Evolutionary conservation across 2,797 vertebrate genomes (phyloP).

Genomic region (Acipenser ruthenus): DNA sequence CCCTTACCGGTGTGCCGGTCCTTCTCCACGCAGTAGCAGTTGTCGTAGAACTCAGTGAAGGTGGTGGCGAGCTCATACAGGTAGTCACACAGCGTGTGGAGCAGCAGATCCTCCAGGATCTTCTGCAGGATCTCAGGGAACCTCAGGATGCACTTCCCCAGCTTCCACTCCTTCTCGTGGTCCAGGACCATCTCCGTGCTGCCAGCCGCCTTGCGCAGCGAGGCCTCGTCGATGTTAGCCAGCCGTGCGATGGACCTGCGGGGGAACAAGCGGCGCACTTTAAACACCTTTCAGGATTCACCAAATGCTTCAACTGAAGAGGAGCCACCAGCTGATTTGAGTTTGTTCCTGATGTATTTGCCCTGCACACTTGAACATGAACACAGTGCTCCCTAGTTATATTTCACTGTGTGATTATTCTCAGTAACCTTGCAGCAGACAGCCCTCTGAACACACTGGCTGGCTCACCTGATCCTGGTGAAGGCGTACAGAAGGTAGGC

Average conservation of each 20-base stretch:
- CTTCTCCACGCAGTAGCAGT: slow-evolving; percentile 96
- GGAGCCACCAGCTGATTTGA: no score
- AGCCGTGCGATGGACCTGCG: slow-evolving; percentile 84
- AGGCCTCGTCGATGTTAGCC: slow-evolving; percentile 71
- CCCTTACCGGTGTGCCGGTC: slow-evolving; percentile 79
- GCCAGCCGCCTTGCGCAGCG: slow-evolving; percentile 69
- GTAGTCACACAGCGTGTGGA: slow-evolving; percentile 90
- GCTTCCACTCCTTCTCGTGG: slow-evolving; percentile 93
- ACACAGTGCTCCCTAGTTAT: no score
- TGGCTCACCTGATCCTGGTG: no score
- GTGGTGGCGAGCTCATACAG: slow-evolving; percentile 93
- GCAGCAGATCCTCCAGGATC: slow-evolving; percentile 83
- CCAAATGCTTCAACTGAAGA: no score
- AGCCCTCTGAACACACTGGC: no score
- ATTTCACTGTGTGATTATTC: no score
- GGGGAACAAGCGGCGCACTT: slow-evolving; percentile 5
- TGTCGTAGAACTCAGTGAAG: slow-evolving; percentile 97
- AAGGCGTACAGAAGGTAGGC: slow-evolving; percentile 91
- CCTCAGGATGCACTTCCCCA: slow-evolving; percentile 85
- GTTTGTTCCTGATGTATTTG: no score
- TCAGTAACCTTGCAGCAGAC: no score
- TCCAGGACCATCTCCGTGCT: no score
- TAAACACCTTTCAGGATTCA: not conserved
- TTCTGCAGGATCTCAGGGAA: slow-evolving; percentile 92
- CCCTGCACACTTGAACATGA: no score